These are phyloP conservation scores for Triplophysa yarkandensis DNA, from an alignment of 2,797 vertebrate genomes.

Conservation along the genomic window DNA sequence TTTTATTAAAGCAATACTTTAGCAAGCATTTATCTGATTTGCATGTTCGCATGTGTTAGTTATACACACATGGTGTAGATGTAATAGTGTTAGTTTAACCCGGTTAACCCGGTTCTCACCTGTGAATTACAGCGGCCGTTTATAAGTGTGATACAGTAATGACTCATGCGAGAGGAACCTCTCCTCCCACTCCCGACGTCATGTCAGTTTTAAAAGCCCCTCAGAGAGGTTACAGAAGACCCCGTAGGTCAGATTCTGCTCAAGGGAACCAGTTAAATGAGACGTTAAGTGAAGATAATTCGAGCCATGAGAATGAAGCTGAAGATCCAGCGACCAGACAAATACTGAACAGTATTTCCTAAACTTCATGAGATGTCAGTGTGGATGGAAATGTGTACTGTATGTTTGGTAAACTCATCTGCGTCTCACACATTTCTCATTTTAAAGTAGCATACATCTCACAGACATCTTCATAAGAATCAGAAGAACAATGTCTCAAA, in stretches of 20 bases:
- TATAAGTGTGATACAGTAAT: not conserved
- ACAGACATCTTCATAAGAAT: too few species aligned
- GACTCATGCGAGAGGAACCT: not conserved
- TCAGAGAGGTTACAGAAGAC: slow-evolving; percentile 7
- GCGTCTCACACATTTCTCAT: too few species aligned
- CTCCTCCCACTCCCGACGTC: not conserved
- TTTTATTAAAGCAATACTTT: too few species aligned
- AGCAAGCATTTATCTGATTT: too few species aligned
- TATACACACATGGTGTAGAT: not conserved
- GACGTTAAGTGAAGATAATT: slow-evolving; percentile 46
- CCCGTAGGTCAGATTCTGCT: slow-evolving; percentile 13
- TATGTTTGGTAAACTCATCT: too few species aligned
- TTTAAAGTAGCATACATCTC: too few species aligned
- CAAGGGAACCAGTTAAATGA: slow-evolving; percentile 23
- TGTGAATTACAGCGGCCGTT: not conserved
- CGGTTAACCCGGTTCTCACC: not conserved
- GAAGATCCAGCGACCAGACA: slow-evolving; percentile 50
- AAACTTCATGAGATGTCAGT: not conserved
- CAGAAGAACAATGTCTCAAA: too few species aligned
- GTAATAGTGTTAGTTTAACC: not conserved
- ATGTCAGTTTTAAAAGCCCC: not conserved
- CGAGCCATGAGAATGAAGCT: slow-evolving; percentile 24
- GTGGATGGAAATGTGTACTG: too few species aligned
- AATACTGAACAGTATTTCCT: slow-evolving; percentile 44
- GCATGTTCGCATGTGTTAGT: not conserved